A percentile compares a stretch with the other conserved stretches of the same genome.
Evolutionary conservation across 2,113 vertebrate genomes (phyloP).

Genomic region (Prunella fulvescens): DNA sequence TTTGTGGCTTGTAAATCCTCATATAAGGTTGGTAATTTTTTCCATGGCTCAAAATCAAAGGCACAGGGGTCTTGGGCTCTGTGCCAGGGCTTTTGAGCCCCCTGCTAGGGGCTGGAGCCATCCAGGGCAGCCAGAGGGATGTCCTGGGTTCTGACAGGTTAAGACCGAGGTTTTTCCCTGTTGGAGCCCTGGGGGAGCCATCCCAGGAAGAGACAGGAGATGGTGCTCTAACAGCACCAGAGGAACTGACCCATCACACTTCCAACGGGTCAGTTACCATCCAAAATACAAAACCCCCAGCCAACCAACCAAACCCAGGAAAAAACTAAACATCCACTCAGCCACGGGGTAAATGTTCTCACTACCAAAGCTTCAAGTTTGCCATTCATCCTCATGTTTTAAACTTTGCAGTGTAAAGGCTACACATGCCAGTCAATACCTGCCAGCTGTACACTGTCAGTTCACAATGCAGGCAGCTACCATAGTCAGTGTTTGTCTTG

Average conservation of each 20-base stretch:
- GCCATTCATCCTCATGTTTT: not conserved
- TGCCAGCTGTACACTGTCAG: not conserved
- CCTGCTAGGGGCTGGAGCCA: too few species aligned
- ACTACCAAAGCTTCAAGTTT: not conserved
- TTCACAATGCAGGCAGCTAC: not conserved
- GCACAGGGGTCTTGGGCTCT: too few species aligned
- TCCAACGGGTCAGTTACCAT: rapidly evolving
- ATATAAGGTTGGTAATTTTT: too few species aligned
- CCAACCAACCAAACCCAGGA: not conserved
- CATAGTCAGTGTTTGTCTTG: not conserved
- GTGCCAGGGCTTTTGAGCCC: too few species aligned
- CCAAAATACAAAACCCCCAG: not conserved
- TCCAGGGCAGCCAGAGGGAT: too few species aligned
- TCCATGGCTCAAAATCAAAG: too few species aligned
- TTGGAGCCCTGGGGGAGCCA: not conserved
- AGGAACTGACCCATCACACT: not conserved
- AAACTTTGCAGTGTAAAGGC: not conserved
- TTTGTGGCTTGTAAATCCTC: too few species aligned
- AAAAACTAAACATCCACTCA: not conserved
- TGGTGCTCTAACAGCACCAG: not conserved
- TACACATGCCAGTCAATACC: not conserved
- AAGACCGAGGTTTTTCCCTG: not conserved
- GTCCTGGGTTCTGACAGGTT: too few species aligned
- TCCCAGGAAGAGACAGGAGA: not conserved
- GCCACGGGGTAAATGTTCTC: not conserved